These are phyloP conservation scores for Vidua macroura DNA, from an alignment of 2,113 vertebrate species.

Conservation along the genomic window DNA sequence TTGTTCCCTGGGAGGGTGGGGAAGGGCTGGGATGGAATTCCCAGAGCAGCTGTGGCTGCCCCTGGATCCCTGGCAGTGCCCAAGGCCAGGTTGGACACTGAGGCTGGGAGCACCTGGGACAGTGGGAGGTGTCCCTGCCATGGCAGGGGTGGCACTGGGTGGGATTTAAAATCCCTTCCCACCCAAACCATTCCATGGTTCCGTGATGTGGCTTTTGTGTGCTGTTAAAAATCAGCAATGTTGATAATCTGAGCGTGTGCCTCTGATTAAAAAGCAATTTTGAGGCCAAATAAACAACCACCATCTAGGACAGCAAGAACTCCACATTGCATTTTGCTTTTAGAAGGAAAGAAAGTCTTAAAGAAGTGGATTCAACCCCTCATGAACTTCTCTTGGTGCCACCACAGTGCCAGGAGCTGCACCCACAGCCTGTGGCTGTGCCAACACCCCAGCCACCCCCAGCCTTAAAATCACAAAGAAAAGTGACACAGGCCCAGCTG, in stretches of 20 bases:
- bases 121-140: background rate
- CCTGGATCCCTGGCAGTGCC: background rate
- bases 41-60: background rate
- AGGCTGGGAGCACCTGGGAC: background rate
- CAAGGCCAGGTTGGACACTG: background rate
- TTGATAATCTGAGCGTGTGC: background rate
- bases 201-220: background rate
- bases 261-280: background rate
- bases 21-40: rapidly evolving
- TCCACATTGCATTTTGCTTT: background rate
- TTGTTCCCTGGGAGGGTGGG: background rate
- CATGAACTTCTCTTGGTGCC: background rate
- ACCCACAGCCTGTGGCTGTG: background rate
- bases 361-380: background rate
- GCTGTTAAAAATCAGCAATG: rapidly evolving
- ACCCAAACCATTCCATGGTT: background rate
- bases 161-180: rapidly evolving
- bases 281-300: background rate
- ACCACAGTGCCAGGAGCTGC: background rate
- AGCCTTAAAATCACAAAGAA: background rate
- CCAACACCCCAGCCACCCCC: rapidly evolving
- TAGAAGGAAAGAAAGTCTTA: no score
- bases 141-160: rapidly evolving
- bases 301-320: background rate
- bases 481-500: background rate